These are phyloP conservation scores for Plectropomus leopardus DNA, from an alignment of 2,113 vertebrate genomes.

Conservation along the genomic window DNA sequence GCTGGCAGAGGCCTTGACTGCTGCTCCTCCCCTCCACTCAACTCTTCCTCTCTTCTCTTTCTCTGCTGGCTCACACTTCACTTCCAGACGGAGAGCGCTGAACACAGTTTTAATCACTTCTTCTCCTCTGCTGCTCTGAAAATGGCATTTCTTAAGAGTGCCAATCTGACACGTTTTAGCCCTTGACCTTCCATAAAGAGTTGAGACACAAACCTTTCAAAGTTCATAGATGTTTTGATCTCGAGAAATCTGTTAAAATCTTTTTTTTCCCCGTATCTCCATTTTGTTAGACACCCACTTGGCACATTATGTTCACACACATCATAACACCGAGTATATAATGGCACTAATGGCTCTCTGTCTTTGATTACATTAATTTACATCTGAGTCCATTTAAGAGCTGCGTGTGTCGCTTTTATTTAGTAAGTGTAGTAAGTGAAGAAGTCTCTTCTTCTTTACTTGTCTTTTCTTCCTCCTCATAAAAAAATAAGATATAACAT, in stretches of 20 bases:
- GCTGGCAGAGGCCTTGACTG: conserved; percentile 74
- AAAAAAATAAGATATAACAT: neutral
- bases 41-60: conserved; percentile 35
- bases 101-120: conserved; percentile 53
- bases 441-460: neutral
- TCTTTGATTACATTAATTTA: neutral
- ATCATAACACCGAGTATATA: conserved; percentile 3
- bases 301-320: neutral
- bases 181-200: neutral
- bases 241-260: conserved; percentile 4
- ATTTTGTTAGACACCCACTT: neutral
- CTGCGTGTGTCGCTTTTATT: conserved; percentile 21
- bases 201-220: neutral
- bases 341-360: neutral
- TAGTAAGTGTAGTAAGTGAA: neutral
- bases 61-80: conserved; percentile 44
- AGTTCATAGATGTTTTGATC: conserved; percentile 21
- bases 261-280: neutral
- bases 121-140: conserved; percentile 22
- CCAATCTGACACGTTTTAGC: conserved; percentile 11
- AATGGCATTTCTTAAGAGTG: conserved; percentile 27
- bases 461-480: neutral
- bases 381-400: conserved; percentile 14
- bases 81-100: conserved; percentile 11
- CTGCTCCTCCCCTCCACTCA: conserved; percentile 67